Conservation (phyloP, 2,888 invertebrate genomes). For the Leptinotarsa tumamoca region DNA sequence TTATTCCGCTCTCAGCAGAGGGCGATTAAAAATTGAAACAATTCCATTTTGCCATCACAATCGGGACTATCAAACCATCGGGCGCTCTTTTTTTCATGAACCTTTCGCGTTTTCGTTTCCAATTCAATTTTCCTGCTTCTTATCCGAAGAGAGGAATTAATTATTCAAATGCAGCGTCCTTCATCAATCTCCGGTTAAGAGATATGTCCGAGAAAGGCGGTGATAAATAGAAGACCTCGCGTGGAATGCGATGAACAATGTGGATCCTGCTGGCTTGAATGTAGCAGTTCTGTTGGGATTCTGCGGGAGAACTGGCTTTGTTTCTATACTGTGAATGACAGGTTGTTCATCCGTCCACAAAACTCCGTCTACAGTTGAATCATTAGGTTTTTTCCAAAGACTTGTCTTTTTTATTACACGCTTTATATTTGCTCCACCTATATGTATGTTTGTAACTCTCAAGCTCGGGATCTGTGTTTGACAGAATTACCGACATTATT, state of each 20-base stretch:
- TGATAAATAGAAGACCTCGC: constrained; percentile 34
- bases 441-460: too few relatives aligned
- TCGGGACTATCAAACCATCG: not conserved
- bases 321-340: too few relatives aligned
- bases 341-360: too few relatives aligned
- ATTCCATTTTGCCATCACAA: not conserved
- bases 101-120: constrained; percentile 31
- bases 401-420: too few relatives aligned
- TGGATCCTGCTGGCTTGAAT: not conserved
- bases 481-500: too few relatives aligned
- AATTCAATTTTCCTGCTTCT: constrained; percentile 36
- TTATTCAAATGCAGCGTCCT: constrained; percentile 39
- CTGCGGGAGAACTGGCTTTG: too few relatives aligned
- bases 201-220: constrained; percentile 35
- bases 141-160: constrained; percentile 35
- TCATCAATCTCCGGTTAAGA: constrained; percentile 39
- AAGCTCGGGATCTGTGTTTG: too few relatives aligned
- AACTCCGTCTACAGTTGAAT: too few relatives aligned
- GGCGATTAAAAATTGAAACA: constrained; percentile 6
- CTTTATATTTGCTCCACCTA: too few relatives aligned
- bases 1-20: not conserved
- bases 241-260: constrained; percentile 20
- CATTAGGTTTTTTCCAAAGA: too few relatives aligned
- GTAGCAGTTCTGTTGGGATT: not conserved
- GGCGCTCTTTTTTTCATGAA: constrained; percentile 29